Base-by-base conservation (phyloP, 2,113 vertebrate genomes). In the Spea bombifrons region DNA sequence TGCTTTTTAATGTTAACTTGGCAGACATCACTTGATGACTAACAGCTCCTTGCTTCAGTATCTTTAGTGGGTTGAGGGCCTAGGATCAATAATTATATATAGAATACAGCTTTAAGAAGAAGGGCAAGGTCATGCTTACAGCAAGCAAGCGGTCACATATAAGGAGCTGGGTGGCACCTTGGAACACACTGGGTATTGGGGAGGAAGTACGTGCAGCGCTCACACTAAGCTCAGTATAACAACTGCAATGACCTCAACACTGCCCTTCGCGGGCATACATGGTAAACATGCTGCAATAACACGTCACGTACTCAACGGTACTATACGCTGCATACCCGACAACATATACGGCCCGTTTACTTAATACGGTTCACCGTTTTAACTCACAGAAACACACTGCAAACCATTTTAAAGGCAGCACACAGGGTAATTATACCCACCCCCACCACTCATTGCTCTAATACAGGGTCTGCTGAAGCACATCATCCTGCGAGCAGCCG, bases 371-470 rank as follows among this genome's bases (percentile, higher is more conserved):
- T 30, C 30, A 30, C 30, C 30, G 30, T 30, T 30, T 30, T 30
- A 30, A 30, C 30, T 0, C 57, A 7, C 13, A 0, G 13, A 7
- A n/a, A 7, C 57, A 4, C 57, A n/a, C 57, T 5, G 17, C 9
- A 68, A 3, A 15, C 66, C 4, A 8, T 12, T 3, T 30, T 30
- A 55, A 3, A 59, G 13, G 43, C 6, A 12, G 3, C 8, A 30
- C 43, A 16, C 6, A 7, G 4, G 16, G 10, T 8, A 4, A 30
- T 57, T 7, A 72, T 66, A 81, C 75, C 16, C 30, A 67, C 76
- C 75, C 46, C 73, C 75, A 4, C 10, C 68, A 49, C 70, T 74
- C 65, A 75, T 81, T 15, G 66, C 72, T 16, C 73, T 64, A 9
- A 50, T 0, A 52, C 50, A 9, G 13, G 80, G 30, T 72, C 63